Evolutionary conservation across 2,888 invertebrate genomes (phyloP).

Genomic region (Pseudococcus jackbeardsleyi): DNA sequence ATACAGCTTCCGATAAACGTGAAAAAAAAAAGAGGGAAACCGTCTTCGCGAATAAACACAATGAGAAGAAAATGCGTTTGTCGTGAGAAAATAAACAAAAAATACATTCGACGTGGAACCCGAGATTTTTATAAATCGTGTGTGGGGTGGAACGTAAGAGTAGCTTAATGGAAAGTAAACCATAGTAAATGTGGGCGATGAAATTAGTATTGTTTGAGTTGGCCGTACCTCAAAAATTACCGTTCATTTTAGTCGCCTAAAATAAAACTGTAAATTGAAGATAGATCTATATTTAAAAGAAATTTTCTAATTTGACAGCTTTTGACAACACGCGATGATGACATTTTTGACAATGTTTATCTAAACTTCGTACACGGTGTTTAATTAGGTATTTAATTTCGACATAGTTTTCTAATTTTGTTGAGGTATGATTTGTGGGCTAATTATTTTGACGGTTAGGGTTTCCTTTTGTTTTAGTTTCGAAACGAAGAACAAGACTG

Average conservation of each 20-base stretch:
- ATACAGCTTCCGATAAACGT: background rate
- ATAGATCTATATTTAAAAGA: conserved; percentile 50
- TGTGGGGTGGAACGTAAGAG: conserved; percentile 40
- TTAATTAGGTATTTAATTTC: conserved; percentile 41
- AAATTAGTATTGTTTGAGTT: conserved; percentile 58
- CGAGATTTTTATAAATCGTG: conserved; percentile 36
- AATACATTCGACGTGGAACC: conserved; percentile 43
- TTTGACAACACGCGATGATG: conserved; percentile 31
- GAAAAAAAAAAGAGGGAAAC: conserved; percentile 1
- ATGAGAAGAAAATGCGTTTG: conserved; percentile 18
- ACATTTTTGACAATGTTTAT: conserved; percentile 43
- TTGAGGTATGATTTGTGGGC: no score
- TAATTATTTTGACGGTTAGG: background rate
- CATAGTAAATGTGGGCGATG: conserved; percentile 47
- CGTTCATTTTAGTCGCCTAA: conserved; percentile 59
- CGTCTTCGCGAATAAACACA: background rate
- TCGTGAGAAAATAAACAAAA: conserved; percentile 32
- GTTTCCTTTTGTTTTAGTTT: background rate
- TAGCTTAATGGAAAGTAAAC: conserved; percentile 62
- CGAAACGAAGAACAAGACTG: background rate
- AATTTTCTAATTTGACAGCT: conserved; percentile 16
- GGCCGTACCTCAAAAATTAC: conserved; percentile 59
- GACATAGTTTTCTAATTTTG: background rate
- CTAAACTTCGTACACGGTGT: background rate
- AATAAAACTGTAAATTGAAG: conserved; percentile 44